Percentiles rank a stretch among this genome's conserved stretches.
phyloP scores from a whole-genome alignment of 2,888 invertebrate genomes.

The Sisyra nigra region DNA sequence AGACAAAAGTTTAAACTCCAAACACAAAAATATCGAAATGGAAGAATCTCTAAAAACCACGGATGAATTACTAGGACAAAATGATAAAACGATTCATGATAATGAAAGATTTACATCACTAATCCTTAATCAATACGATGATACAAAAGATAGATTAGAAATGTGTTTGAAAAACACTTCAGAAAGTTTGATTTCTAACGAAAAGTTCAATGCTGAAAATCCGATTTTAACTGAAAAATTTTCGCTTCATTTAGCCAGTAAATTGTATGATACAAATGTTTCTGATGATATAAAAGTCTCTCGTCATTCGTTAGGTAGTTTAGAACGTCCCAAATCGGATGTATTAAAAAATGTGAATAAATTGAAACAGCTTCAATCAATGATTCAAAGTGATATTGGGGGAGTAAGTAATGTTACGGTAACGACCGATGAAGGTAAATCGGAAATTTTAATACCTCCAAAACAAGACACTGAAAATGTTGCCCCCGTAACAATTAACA shows the following conservation, averaged over 20 bases:
- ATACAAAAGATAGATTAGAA: conserved; percentile 8
- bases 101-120: conserved; percentile 2
- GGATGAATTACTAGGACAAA: neutral
- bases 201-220: conserved; percentile 6
- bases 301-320: conserved; percentile 39
- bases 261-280: conserved; percentile 37
- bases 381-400: conserved; percentile 11
- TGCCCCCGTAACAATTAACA: conserved; percentile 11
- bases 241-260: conserved; percentile 18
- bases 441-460: conserved; percentile 22
- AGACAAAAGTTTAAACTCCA: neutral
- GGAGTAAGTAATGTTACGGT: conserved; percentile 13
- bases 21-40: neutral
- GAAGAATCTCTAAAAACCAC: neutral
- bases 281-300: conserved; percentile 48
- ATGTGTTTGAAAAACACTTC: conserved; percentile 9
- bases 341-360: conserved; percentile 33
- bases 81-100: neutral
- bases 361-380: conserved; percentile 11
- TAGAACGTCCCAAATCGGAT: conserved; percentile 45
- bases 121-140: neutral
- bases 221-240: conserved; percentile 11
- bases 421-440: conserved; percentile 18
- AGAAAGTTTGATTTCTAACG: conserved; percentile 7
- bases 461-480: conserved; percentile 15